Evolutionary conservation across 2,888 invertebrate genomes (phyloP), one percentile per base, ranked within the genome.

Genomic region (Eupithecia subfuscata): DNA sequence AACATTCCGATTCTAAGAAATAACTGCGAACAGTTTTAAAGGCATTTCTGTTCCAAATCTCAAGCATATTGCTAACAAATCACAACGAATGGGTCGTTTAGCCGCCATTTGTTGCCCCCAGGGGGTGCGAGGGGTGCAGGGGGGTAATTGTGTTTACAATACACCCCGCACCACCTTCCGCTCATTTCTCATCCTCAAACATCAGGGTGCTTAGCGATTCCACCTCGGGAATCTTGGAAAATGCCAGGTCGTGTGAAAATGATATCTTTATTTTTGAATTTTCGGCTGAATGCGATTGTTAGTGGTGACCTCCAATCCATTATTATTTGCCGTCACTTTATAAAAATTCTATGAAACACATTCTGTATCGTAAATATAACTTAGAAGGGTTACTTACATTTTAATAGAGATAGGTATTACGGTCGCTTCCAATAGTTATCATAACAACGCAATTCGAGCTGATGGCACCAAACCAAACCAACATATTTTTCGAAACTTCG

Each of bases 21-120:
- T 81, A 81, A 84, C 84, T 82, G 85, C 79, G 84, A 86, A 85
- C 86, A 86, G 88, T 88, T 90, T 90, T 89, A 90, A 91, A 89
- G 89, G 87, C 88, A 89, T 91, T 91, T 88, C 86, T 85, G 89
- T 90, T 90, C 90, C 91, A 92, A 92, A 94, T 92, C 92, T 92
- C 88, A 91, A 91, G 92, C 93, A 92, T 94, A 94, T 93, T 94
- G 94, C 92, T 92, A 93, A 94, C 94, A 94, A 94, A 94, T 94
- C 94, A 94, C 93, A 87, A 89, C 89, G 91, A 94, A 94, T 93
- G 91, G 94, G 92, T 93, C 94, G 94, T 94, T 94, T 93, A 94
- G 93, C 92, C 89, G 88, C 91, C 92, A 92, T 94, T 94, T 92
- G 92, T 90, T 90, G 92, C 87, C 91, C 88, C 86, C 83, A 60